Conservation (phyloP, 2,888 invertebrate species). For the Anoplius nigerrimus region DNA sequence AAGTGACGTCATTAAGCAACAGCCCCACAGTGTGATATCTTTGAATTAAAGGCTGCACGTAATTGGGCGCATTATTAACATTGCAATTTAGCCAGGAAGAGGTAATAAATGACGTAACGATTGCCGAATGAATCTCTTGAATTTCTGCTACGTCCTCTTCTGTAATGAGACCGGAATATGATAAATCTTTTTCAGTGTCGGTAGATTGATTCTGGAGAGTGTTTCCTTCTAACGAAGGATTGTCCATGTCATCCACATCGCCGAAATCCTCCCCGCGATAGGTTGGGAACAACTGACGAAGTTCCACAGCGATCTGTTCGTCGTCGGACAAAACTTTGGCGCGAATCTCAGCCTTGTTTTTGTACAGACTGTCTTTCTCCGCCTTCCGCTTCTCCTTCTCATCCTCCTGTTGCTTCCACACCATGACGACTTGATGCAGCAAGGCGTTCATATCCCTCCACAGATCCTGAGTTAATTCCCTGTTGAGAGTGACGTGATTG, state of each 20-base stretch:
- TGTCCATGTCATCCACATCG: constrained; percentile 78
- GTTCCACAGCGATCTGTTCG: constrained; percentile 80
- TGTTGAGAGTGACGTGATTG: constrained; percentile 80
- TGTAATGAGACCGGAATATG: constrained; percentile 71
- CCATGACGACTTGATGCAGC: constrained; percentile 79
- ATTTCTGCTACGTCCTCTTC: constrained; percentile 79
- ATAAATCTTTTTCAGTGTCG: constrained; percentile 14
- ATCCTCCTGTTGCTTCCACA: constrained; percentile 87
- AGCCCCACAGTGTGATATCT: constrained; percentile 79
- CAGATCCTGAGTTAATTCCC: constrained; percentile 74
- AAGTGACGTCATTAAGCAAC: constrained; percentile 77
- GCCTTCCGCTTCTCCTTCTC: constrained; percentile 81
- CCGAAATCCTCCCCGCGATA: constrained; percentile 82
- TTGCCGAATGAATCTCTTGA: constrained; percentile 79
- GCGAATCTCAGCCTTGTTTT: constrained; percentile 80
- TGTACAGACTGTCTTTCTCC: constrained; percentile 87
- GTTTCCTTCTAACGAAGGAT: constrained; percentile 61
- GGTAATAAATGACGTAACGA: constrained; percentile 78
- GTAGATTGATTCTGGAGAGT: constrained; percentile 31
- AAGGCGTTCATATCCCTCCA: constrained; percentile 77
- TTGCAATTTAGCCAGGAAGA: constrained; percentile 79
- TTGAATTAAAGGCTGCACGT: constrained; percentile 77
- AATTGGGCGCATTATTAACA: constrained; percentile 65
- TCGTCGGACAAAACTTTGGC: constrained; percentile 84
- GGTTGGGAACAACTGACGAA: constrained; percentile 83